Base-by-base conservation (phyloP, 2,888 invertebrate genomes). In the Spodoptera littoralis region DNA sequence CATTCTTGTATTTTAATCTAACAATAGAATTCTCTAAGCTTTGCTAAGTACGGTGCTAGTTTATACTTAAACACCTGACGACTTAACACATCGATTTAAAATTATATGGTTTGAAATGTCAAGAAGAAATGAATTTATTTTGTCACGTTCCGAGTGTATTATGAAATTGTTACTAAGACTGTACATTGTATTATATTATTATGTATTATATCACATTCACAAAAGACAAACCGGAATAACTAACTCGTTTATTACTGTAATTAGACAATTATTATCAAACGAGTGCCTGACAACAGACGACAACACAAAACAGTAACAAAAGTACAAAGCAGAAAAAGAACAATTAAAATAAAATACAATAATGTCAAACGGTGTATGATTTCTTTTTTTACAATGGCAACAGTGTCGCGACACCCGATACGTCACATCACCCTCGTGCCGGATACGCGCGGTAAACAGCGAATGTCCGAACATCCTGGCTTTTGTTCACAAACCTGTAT, bases 391-490 rank as follows among this genome's bases (percentile, higher is more conserved):
- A 72, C 66, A 55, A 60, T 69, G 69, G 58, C 76, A 70, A 73
- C 70, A 79, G 68, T 70, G 73, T 76, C 43, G 44, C 27, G 66
- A 75, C 80, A 84, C 66, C 62, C 69, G 79, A 83, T 79, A 73
- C 75, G 76, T 79, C 61, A 70, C 54, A 73, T 77, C 55, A 70
- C 73, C 77, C 77, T 79, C 75, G 77, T 68, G 71, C 78, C 85
- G 85, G 85, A 86, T 81, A 83, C 80, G 80, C 84, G 79, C 80
- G 76, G 84, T 80, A 81, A 82, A 76, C 83, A 80, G 67, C 66
- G 63, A 76, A 76, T 73, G 63, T 56, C 73, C 80, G 79, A 81
- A 81, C 84, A 83, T 84, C 84, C 85, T 84, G 84, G 77, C 76
- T 75, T 83, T 84, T 84, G 84, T 84, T 76, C 66, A 48, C 30